These are phyloP conservation scores for Planiliza haematocheilus DNA, from an alignment of 2,113 vertebrate species.

Conservation along the genomic window DNA sequence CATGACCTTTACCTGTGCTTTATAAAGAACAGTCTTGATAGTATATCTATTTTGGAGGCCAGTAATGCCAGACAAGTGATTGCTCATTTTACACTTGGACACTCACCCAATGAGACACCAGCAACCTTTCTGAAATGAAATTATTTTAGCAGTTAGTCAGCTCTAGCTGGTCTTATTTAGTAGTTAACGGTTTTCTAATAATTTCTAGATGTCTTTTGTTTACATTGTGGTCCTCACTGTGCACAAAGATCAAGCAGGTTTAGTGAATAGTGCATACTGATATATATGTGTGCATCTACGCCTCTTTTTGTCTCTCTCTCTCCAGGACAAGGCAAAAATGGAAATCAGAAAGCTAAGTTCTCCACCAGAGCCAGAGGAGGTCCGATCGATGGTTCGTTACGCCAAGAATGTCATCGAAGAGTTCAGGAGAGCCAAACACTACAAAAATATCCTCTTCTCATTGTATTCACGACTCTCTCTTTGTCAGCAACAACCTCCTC, in stretches of 20 bases:
- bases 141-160: too few species aligned
- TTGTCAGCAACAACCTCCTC: background rate
- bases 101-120: background rate
- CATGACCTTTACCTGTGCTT: background rate
- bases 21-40: background rate
- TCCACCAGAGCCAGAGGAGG: constrained; percentile 83
- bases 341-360: constrained; percentile 86
- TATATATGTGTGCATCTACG: background rate
- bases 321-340: constrained; percentile 93
- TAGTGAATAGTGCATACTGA: background rate
- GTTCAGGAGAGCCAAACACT: constrained; percentile 97
- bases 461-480: background rate
- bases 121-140: background rate
- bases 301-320: background rate
- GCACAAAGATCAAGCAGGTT: background rate
- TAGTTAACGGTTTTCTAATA: background rate
- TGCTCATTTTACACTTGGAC: background rate
- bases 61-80: background rate
- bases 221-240: background rate
- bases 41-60: background rate
- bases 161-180: too few species aligned
- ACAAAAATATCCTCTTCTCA: constrained; percentile 96
- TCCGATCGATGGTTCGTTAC: constrained; percentile 90
- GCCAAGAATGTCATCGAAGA: constrained; percentile 96
- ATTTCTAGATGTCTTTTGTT: background rate